Evolutionary conservation across 2,113 vertebrate species (phyloP).

Genomic region (Cinclus mexicanus): DNA sequence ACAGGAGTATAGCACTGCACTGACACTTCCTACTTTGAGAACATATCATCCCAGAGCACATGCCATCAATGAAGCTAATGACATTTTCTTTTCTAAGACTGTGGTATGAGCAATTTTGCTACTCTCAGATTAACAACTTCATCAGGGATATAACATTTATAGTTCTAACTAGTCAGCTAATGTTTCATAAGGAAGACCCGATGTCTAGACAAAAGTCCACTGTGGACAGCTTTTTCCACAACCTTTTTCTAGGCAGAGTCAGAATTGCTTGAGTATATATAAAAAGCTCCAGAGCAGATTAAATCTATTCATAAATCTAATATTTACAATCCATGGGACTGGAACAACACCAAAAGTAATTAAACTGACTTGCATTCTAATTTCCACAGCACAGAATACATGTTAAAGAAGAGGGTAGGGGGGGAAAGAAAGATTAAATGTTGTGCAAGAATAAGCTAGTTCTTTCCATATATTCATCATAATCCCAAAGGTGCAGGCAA

Average conservation of each 20-base stretch:
- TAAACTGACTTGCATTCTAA: neutral
- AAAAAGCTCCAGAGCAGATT: neutral
- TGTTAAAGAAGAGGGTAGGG: neutral
- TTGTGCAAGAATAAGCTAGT: neutral
- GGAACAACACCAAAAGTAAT: neutral
- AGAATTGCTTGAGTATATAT: neutral
- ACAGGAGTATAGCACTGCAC: neutral
- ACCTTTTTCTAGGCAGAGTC: neutral
- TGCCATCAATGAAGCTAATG: neutral
- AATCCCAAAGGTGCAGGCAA: neutral
- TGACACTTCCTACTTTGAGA: neutral
- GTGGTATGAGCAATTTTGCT: neutral
- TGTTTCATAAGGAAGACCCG: neutral
- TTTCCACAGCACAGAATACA: neutral
- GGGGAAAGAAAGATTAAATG: accelerated
- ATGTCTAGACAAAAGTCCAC: neutral
- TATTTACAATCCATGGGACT: neutral
- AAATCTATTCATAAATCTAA: neutral
- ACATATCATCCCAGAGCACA: neutral
- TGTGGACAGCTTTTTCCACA: neutral
- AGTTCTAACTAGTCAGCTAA: neutral
- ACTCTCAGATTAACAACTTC: neutral
- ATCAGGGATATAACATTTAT: neutral
- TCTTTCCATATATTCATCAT: neutral
- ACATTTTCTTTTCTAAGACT: neutral